These are phyloP conservation scores for Polydrusus tereticollis DNA, from an alignment of 2,888 invertebrate species.

Conservation along the genomic window DNA sequence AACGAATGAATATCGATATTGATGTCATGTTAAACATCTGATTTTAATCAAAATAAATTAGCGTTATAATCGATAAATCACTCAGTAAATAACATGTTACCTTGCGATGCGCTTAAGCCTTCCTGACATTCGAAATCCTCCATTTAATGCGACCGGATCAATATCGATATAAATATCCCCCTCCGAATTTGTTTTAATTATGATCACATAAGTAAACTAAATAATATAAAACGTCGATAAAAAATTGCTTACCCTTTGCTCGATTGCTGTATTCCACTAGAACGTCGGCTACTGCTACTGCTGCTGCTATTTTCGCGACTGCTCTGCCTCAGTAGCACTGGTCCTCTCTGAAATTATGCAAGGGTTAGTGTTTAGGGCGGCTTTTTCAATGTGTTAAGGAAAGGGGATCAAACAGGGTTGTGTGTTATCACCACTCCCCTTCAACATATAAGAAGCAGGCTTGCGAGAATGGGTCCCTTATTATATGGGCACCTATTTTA, in stretches of 20 bases:
- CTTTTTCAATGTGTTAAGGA: no score
- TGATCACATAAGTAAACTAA: no score
- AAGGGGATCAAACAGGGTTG: no score
- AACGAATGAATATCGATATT: conserved; percentile 39
- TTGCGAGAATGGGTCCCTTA: no score
- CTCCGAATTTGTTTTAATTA: conserved; percentile 36
- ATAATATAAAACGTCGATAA: no score
- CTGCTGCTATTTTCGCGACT: conserved; percentile 16
- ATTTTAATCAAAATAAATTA: conserved; percentile 20
- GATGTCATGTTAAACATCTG: conserved; percentile 28
- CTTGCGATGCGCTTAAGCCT: conserved; percentile 18
- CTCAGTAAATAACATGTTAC: conserved; percentile 17
- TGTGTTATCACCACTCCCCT: no score
- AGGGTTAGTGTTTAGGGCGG: no score
- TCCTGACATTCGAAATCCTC: conserved; percentile 29
- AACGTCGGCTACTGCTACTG: conserved; percentile 34
- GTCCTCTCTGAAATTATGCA: conserved; percentile 5
- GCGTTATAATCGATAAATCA: conserved; percentile 10
- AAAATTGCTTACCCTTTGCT: conserved; percentile 31
- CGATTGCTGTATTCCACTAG: conserved; percentile 30
- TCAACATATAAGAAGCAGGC: no score
- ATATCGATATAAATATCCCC: conserved; percentile 39
- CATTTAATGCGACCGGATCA: conserved; percentile 30
- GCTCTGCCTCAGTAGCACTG: background rate
- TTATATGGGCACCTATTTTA: no score